These are phyloP conservation scores for Xenentodon cancila DNA, from an alignment of 2,797 vertebrate species.

Conservation along the genomic window DNA sequence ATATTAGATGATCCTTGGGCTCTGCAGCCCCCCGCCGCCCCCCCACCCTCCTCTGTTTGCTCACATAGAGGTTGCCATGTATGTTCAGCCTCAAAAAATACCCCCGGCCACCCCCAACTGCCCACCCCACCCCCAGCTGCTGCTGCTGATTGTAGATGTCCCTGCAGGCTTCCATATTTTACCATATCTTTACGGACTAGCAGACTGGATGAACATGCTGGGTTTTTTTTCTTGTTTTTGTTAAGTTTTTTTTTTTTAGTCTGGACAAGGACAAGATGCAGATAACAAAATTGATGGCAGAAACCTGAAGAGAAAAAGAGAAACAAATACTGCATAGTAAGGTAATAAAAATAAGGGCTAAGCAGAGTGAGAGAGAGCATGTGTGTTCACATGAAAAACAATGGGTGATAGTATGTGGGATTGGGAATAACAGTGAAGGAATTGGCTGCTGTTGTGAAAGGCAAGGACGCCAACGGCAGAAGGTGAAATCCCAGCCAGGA, in stretches of 20 bases:
- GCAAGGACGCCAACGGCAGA: not conserved
- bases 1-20: conserved; percentile 37
- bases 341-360: not conserved
- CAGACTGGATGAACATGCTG: conserved; percentile 54
- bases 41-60: conserved; percentile 6
- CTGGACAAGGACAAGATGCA: not conserved
- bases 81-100: conserved; percentile 33
- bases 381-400: not conserved
- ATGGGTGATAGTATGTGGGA: too few relatives aligned
- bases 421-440: not conserved
- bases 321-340: conserved; percentile 4
- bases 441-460: not conserved
- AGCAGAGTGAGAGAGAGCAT: not conserved
- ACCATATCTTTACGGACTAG: conserved; percentile 64
- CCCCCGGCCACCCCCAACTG: conserved; percentile 16
- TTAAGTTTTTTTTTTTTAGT: too few relatives aligned
- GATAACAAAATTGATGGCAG: too few relatives aligned
- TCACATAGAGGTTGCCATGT: conserved; percentile 38
- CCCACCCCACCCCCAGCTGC: conserved; percentile 43
- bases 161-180: conserved; percentile 74
- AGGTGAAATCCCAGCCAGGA: not conserved
- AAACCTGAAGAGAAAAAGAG: not conserved
- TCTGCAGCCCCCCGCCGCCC: conserved; percentile 30
- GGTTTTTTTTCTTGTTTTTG: too few relatives aligned
- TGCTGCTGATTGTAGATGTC: conserved; percentile 55